Conservation (phyloP, 2,888 invertebrate species). For the Melolontha melolontha region DNA sequence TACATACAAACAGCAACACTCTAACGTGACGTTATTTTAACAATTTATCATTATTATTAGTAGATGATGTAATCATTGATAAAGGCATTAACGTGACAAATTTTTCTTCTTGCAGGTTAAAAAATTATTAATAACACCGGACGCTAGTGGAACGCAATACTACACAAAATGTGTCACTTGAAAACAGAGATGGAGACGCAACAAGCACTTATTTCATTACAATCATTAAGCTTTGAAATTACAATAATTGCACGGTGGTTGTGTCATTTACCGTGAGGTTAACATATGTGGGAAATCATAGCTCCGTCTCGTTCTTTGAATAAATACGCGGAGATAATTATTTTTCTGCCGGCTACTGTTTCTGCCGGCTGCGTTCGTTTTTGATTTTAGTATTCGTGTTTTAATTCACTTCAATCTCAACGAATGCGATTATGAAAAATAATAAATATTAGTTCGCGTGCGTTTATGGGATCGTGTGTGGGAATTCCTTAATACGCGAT, state of each 20-base stretch:
- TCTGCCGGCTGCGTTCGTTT: no score
- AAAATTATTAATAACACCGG: constrained; percentile 23
- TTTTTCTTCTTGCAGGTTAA: constrained; percentile 31
- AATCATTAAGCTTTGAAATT: constrained; percentile 35
- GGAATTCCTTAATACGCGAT: neutral
- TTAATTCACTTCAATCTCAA: neutral
- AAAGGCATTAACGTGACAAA: constrained; percentile 26
- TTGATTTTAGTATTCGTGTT: neutral
- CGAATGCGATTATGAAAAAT: constrained; percentile 27
- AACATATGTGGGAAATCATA: constrained; percentile 33
- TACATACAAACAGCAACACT: neutral
- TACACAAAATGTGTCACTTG: constrained; percentile 29
- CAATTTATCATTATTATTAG: constrained; percentile 30
- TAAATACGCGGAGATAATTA: constrained; percentile 10
- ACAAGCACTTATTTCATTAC: constrained; percentile 34
- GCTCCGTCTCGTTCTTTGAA: constrained; percentile 14
- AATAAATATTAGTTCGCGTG: constrained; percentile 18
- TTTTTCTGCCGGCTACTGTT: constrained; percentile 2
- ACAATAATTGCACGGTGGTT: constrained; percentile 36
- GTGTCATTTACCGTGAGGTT: constrained; percentile 31
- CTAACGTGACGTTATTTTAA: constrained; percentile 8
- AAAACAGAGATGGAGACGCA: neutral
- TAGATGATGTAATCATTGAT: constrained; percentile 26
- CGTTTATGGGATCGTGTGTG: neutral
- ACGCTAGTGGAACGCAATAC: constrained; percentile 27